Evolutionary conservation across 2,888 invertebrate species (phyloP).

Genomic region (Meiosimyza platycephala): DNA sequence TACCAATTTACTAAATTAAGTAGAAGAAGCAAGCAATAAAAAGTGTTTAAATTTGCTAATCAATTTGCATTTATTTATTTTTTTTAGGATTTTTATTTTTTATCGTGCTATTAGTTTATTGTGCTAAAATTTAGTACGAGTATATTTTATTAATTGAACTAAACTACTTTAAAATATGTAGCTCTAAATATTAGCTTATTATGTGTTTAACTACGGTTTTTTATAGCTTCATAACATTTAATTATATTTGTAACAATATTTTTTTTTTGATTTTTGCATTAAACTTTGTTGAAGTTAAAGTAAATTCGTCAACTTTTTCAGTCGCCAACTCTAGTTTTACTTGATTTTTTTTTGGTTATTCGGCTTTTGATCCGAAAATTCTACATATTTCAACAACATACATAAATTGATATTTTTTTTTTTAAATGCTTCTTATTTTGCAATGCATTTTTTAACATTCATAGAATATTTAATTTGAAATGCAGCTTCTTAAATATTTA

Average conservation of each 20-base stretch:
- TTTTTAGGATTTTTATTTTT: slow-evolving; percentile 12
- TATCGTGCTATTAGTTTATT: slow-evolving; percentile 1
- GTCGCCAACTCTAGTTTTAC: no score
- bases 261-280: slow-evolving; percentile 50
- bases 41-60: slow-evolving; percentile 28
- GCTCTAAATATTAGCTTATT: slow-evolving; percentile 1
- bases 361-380: no score
- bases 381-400: no score
- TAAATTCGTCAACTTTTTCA: slow-evolving; percentile 64
- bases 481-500: no score
- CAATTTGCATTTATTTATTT: slow-evolving; percentile 21
- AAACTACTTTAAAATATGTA: slow-evolving; percentile 28
- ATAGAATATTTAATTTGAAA: no score
- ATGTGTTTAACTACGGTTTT: neutral
- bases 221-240: neutral
- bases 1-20: slow-evolving; percentile 17
- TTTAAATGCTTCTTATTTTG: no score
- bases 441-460: no score
- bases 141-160: slow-evolving; percentile 26
- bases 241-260: slow-evolving; percentile 23
- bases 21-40: slow-evolving; percentile 27
- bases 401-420: no score
- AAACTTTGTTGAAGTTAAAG: slow-evolving; percentile 52
- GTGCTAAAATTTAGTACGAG: slow-evolving; percentile 30
- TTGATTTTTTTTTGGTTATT: no score